Conservation (phyloP, 2,797 vertebrate species). For the Silurus aristotelis region DNA sequence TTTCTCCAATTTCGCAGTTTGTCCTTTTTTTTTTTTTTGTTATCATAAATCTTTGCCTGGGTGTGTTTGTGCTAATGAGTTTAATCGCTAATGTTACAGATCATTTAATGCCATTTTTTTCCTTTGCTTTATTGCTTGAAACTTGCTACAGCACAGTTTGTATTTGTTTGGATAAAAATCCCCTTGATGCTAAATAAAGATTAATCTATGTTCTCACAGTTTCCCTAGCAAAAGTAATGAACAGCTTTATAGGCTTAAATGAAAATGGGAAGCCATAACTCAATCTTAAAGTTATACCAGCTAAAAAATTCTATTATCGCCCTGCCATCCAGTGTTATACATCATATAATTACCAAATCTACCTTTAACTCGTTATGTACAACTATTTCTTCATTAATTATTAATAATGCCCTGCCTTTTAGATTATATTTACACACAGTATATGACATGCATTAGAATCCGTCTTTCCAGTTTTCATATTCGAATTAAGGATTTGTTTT, state of each 20-base stretch:
- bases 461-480: background rate
- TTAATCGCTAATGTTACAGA: background rate
- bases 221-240: constrained; percentile 7
- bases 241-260: background rate
- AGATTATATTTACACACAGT: background rate
- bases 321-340: background rate
- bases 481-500: background rate
- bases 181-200: background rate
- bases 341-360: background rate
- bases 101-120: background rate
- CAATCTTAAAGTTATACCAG: background rate
- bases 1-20: background rate
- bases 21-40: background rate
- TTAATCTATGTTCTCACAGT: background rate
- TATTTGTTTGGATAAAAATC: background rate
- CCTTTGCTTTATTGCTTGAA: background rate
- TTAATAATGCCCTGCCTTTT: background rate
- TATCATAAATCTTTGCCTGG: background rate
- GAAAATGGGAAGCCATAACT: background rate
- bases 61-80: background rate
- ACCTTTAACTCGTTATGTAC: background rate
- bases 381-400: background rate
- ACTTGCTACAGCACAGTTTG: background rate
- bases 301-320: background rate
- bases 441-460: background rate